Evolutionary conservation across 2,888 invertebrate species (phyloP).

Genomic region (Galeruca laticollis): DNA sequence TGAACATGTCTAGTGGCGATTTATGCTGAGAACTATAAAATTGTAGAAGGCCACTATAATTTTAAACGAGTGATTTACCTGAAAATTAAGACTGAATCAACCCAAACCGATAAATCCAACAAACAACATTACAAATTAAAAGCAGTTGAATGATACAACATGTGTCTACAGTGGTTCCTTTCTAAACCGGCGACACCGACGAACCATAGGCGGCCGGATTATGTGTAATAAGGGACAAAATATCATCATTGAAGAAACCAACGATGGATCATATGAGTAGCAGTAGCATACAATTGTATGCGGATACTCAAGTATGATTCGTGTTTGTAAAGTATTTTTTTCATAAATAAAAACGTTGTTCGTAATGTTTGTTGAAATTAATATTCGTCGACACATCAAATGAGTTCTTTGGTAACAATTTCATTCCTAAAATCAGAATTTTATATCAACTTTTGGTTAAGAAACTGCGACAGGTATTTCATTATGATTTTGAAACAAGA

Average conservation of each 20-base stretch:
- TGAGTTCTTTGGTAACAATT: no score
- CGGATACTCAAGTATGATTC: no score
- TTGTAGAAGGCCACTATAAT: slow-evolving; percentile 17
- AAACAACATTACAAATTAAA: slow-evolving; percentile 31
- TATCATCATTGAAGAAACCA: neutral
- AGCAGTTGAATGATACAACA: slow-evolving; percentile 28
- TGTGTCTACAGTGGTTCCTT: neutral
- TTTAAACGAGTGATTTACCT: slow-evolving; percentile 13
- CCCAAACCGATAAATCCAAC: slow-evolving; percentile 26
- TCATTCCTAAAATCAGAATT: no score
- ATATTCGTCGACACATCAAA: no score
- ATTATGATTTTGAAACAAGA: no score
- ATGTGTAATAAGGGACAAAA: no score
- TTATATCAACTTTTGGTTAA: no score
- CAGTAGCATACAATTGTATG: no score
- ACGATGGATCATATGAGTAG: neutral
- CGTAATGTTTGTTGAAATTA: no score
- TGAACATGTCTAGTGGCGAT: slow-evolving; percentile 1
- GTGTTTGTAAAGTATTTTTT: no score
- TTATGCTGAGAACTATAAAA: slow-evolving; percentile 11
- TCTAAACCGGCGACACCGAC: slow-evolving; percentile 9
- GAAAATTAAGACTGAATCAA: slow-evolving; percentile 22
- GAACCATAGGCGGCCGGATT: neutral
- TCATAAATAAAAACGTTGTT: no score
- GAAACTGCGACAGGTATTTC: no score